Evolutionary conservation across 2,888 invertebrate species (phyloP).

Genomic region (Merodon equestris): DNA sequence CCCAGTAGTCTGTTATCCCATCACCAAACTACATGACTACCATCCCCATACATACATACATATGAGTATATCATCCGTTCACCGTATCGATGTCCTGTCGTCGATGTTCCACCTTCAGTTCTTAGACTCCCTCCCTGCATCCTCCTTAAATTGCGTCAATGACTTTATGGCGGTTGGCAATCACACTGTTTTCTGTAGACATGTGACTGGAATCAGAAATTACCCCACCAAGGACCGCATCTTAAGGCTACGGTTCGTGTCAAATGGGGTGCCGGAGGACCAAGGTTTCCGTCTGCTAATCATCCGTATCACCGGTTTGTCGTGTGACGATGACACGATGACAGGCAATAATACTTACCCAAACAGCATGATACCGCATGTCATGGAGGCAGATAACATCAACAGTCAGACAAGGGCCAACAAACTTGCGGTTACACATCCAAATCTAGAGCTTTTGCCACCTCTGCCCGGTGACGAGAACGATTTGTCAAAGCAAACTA

Average conservation of each 20-base stretch:
- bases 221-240: slow-evolving; percentile 79
- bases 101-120: slow-evolving; percentile 81
- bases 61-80: slow-evolving; percentile 80
- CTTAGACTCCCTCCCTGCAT: slow-evolving; percentile 80
- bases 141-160: slow-evolving; percentile 79
- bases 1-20: slow-evolving; percentile 79
- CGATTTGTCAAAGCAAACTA: slow-evolving; percentile 36
- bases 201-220: slow-evolving; percentile 78
- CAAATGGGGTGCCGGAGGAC: slow-evolving; percentile 75
- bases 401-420: background rate
- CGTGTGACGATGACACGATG: slow-evolving; percentile 74
- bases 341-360: slow-evolving; percentile 36
- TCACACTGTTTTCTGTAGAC: slow-evolving; percentile 80
- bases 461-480: background rate
- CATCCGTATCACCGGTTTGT: slow-evolving; percentile 79
- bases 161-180: slow-evolving; percentile 80
- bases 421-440: slow-evolving; percentile 9
- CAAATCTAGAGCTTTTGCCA: slow-evolving; percentile 17
- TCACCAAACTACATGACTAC: slow-evolving; percentile 80
- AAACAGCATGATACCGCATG: slow-evolving; percentile 1
- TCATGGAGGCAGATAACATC: background rate
- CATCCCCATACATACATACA: slow-evolving; percentile 79
- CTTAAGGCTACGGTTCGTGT: slow-evolving; percentile 79
- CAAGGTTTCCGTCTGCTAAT: slow-evolving; percentile 81
- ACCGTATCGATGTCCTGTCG: slow-evolving; percentile 76